Conservation (phyloP, 2,113 vertebrate species). For the Chrysemys picta region DNA sequence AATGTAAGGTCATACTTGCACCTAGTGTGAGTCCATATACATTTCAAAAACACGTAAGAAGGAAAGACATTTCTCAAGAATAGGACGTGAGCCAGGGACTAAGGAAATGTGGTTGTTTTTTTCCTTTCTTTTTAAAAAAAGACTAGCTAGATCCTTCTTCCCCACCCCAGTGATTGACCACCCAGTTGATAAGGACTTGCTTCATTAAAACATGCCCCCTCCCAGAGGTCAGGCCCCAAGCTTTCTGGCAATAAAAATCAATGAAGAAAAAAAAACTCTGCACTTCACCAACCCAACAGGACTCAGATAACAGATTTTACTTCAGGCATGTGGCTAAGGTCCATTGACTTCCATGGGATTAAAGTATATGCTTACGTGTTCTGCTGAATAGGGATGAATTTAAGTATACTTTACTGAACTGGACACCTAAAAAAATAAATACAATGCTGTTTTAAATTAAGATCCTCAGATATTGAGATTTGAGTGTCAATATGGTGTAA, state of each 20-base stretch:
- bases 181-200: not conserved
- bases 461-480: not conserved
- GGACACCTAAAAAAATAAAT: not conserved
- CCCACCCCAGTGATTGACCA: not conserved
- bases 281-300: not conserved
- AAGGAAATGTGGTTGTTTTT: slow-evolving; percentile 4
- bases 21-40: not conserved
- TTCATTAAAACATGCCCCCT: slow-evolving; percentile 1
- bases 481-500: not conserved
- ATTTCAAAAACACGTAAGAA: slow-evolving; percentile 6
- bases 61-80: not conserved
- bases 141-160: not conserved
- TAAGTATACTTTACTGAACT: not conserved
- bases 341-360: not conserved
- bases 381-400: not conserved
- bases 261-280: not conserved
- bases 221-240: not conserved
- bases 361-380: not conserved
- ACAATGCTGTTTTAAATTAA: not conserved
- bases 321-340: not conserved
- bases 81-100: not conserved
- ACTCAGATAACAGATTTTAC: not conserved
- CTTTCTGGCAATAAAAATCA: not conserved
- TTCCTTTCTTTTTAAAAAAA: not conserved
- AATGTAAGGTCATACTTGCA: slow-evolving; percentile 25